Percentiles rank a stretch among this genome's conserved stretches.
Evolutionary conservation across 2,113 vertebrate genomes (phyloP).

Genomic region (Mus pahari): DNA sequence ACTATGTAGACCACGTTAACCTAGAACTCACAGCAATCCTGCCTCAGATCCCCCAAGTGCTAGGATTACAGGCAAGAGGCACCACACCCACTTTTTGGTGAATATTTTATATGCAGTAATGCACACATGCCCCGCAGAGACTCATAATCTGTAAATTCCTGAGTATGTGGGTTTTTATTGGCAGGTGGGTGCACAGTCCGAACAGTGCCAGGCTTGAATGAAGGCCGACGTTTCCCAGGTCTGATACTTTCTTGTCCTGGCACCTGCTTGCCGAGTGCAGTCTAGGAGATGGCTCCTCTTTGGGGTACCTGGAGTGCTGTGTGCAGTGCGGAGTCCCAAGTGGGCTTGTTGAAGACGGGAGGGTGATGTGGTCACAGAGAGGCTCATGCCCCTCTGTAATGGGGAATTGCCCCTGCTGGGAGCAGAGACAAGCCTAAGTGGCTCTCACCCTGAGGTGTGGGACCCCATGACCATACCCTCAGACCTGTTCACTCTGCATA

Average conservation of each 20-base stretch:
- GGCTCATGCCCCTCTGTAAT: background rate
- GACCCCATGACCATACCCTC: background rate
- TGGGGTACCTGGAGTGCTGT: background rate
- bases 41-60: background rate
- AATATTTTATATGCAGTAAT: background rate
- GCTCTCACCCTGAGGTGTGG: background rate
- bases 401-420: background rate
- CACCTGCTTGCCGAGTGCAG: background rate
- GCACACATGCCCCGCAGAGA: background rate
- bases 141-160: background rate
- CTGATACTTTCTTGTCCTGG: background rate
- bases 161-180: background rate
- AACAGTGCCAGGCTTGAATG: background rate
- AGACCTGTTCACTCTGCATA: rapidly evolving
- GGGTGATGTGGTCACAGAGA: rapidly evolving
- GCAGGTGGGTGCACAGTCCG: background rate
- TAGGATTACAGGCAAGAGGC: background rate
- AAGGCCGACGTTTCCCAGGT: background rate
- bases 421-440: background rate
- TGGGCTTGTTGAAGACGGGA: background rate
- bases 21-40: background rate
- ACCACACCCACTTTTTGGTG: background rate
- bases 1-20: background rate
- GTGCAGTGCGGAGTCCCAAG: no score
- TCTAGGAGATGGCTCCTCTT: no score